These are phyloP conservation scores for Pogonognathellus flavescens DNA, from an alignment of 1,140 invertebrate species.

Conservation along the genomic window DNA sequence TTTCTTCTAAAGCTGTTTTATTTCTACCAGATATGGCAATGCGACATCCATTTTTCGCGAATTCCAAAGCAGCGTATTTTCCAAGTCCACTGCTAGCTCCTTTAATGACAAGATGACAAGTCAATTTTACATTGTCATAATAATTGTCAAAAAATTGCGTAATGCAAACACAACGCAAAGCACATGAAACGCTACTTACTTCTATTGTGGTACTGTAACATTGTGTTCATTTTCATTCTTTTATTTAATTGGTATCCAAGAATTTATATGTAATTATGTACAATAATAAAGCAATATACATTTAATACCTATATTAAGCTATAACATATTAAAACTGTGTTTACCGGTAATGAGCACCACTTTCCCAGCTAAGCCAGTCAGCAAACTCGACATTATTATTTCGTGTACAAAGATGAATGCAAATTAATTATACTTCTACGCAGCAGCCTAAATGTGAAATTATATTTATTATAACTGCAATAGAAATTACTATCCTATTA, in stretches of 20 bases:
- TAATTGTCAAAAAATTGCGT: neutral
- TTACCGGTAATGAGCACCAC: constrained; percentile 63
- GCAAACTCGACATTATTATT: constrained; percentile 7
- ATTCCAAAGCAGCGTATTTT: constrained; percentile 72
- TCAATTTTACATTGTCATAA: too few species aligned
- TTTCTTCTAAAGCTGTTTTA: constrained; percentile 70
- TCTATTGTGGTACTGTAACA: neutral
- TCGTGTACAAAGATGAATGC: neutral
- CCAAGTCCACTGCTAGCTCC: constrained; percentile 76
- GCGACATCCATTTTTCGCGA: constrained; percentile 73
- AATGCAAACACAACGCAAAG: neutral
- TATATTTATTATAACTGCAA: too few species aligned
- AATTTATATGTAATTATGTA: constrained; percentile 6
- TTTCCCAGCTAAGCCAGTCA: constrained; percentile 59
- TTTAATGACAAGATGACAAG: constrained; percentile 64
- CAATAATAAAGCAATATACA: neutral
- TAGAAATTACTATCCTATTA: too few species aligned
- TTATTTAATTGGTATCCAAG: neutral
- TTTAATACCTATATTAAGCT: neutral
- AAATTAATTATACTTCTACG: constrained; percentile 20
- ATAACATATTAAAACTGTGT: neutral
- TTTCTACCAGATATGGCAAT: constrained; percentile 74
- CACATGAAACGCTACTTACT: neutral
- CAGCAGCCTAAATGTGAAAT: neutral
- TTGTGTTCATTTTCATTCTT: neutral